phyloP scores from a whole-genome alignment of 1,140 invertebrate species.

The Stegodyphus mimosarum region DNA sequence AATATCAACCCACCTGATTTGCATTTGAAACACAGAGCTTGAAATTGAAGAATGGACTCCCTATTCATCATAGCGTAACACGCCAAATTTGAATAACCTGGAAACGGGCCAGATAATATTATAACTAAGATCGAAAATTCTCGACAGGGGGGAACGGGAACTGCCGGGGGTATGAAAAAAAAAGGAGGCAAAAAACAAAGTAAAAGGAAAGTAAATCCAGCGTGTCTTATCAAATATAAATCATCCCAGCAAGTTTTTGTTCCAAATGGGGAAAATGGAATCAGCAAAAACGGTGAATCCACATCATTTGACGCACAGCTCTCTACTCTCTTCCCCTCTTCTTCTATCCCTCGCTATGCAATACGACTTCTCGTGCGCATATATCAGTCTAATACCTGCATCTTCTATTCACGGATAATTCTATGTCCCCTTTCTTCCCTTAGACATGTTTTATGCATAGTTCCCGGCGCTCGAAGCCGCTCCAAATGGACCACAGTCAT shows the following conservation, averaged over 20 bases:
- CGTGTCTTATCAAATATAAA: constrained; percentile 62
- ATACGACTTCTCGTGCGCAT: constrained; percentile 53
- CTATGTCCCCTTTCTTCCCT: constrained; percentile 41
- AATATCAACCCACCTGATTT: constrained; percentile 58
- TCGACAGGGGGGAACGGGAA: constrained; percentile 19
- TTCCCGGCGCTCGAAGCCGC: constrained; percentile 30
- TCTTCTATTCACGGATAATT: constrained; percentile 59
- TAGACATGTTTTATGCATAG: constrained; percentile 59
- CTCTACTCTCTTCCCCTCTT: background rate
- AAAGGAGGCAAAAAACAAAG: constrained; percentile 28
- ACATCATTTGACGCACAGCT: constrained; percentile 54
- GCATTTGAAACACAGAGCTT: constrained; percentile 59
- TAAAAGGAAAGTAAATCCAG: constrained; percentile 57
- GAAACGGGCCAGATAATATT: constrained; percentile 58
- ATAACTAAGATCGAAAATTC: constrained; percentile 61
- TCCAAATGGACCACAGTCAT: constrained; percentile 60
- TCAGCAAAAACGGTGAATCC: constrained; percentile 57
- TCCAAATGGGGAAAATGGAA: constrained; percentile 60
- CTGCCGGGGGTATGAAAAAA: constrained; percentile 7
- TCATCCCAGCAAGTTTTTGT: constrained; percentile 60
- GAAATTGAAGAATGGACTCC: constrained; percentile 57
- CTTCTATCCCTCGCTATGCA: constrained; percentile 15
- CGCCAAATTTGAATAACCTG: constrained; percentile 61
- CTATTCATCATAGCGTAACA: constrained; percentile 57
- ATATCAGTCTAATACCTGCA: constrained; percentile 61